These are phyloP conservation scores for Hypotaenidia philippensis DNA, from an alignment of 2,797 vertebrate genomes.

Conservation along the genomic window DNA sequence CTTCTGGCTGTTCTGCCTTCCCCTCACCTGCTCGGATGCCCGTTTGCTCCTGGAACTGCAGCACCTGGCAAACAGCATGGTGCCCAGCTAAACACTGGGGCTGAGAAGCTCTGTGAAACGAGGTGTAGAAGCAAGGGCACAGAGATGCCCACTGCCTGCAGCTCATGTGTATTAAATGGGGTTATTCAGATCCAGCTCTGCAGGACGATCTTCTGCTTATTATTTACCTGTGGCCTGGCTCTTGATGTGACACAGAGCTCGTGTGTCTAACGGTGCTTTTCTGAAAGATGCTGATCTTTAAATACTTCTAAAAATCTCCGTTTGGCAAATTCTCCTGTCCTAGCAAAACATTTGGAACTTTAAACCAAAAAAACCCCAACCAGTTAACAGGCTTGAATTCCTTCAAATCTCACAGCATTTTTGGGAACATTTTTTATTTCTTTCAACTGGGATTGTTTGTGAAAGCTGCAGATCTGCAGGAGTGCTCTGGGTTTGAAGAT, in stretches of 20 bases:
- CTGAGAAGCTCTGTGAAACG: not conserved
- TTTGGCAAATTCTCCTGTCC: not conserved
- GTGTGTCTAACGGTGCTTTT: not conserved
- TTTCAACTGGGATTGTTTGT: not conserved
- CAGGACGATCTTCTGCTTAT: not conserved
- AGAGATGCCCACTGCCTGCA: not conserved
- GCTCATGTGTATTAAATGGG: not conserved
- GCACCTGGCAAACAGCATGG: not conserved
- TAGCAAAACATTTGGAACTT: not conserved
- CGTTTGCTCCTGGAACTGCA: not conserved
- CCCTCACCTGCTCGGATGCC: conserved; percentile 47
- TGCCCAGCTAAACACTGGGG: not conserved
- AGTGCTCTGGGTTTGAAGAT: not conserved
- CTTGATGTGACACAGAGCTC: not conserved
- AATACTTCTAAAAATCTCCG: not conserved
- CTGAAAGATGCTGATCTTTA: not conserved
- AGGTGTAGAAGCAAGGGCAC: not conserved
- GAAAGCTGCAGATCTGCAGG: not conserved
- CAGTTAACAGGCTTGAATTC: not conserved
- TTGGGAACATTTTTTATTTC: not conserved
- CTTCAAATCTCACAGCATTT: not conserved
- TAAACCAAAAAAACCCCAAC: no score
- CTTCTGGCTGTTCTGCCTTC: not conserved
- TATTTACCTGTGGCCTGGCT: not conserved
- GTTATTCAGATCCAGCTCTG: not conserved